These are phyloP conservation scores for Trissolcus brochymenae DNA, from an alignment of 2,888 invertebrate genomes.

Conservation along the genomic window DNA sequence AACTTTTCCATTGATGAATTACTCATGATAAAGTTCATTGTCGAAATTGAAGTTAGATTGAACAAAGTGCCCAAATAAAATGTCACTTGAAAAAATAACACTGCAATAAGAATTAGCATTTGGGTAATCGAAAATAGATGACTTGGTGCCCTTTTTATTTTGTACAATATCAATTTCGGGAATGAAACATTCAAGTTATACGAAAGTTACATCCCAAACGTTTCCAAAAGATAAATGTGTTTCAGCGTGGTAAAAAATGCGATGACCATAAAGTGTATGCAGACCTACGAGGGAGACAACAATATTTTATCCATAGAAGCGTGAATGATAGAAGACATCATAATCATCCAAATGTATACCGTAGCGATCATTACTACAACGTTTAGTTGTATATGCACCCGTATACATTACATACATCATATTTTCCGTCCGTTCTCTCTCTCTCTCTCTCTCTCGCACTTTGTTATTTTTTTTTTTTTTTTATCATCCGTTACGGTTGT, in stretches of 20 bases:
- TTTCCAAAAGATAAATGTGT: conserved; percentile 43
- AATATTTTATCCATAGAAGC: conserved; percentile 63
- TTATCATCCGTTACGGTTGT: conserved; percentile 23
- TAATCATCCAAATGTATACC: conserved; percentile 53
- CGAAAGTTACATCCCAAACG: conserved; percentile 40
- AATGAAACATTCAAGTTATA: conserved; percentile 47
- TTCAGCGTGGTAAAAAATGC: conserved; percentile 60
- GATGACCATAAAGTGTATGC: conserved; percentile 51
- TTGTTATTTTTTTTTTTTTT: conserved; percentile 31
- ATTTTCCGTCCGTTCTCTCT: conserved; percentile 32
- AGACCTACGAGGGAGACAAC: conserved; percentile 50
- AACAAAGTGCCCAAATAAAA: conserved; percentile 51
- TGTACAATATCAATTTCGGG: conserved; percentile 22
- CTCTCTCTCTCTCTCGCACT: conserved; percentile 24
- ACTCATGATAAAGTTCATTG: conserved; percentile 28
- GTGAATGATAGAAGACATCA: conserved; percentile 71
- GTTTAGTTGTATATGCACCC: conserved; percentile 67
- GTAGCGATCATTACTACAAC: conserved; percentile 66
- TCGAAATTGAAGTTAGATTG: conserved; percentile 49
- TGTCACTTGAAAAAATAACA: conserved; percentile 20
- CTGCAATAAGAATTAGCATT: conserved; percentile 5
- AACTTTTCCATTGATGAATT: conserved; percentile 20
- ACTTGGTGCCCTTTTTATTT: conserved; percentile 50
- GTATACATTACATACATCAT: conserved; percentile 27
- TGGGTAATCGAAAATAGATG: conserved; percentile 46